Base-by-base conservation (phyloP, 2,113 vertebrate genomes). In the Pituophis catenifer region DNA sequence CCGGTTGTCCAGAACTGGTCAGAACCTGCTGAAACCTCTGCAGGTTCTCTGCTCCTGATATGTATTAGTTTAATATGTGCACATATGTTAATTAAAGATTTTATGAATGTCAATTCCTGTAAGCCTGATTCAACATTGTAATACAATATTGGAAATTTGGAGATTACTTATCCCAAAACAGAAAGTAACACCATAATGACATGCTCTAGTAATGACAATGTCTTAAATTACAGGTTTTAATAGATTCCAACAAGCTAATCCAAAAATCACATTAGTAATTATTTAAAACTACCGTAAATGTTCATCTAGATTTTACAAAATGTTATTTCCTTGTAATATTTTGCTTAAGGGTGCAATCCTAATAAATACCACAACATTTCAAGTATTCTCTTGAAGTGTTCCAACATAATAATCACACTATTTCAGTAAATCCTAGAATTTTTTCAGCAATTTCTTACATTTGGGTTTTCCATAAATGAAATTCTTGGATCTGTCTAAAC, bases 401-500 rank as follows among this genome's bases (percentile, higher is more conserved):
- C 48, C 13, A 33, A 91, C 58, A 50, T 59, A 26, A 21, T n/a
- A 55, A 65, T 58, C 85, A 29, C 17, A 57, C 21, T 55, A 53
- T 89, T 85, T 86, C 23, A 58, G 65, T 26, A 53, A 11, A 29
- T 1, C 44, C 58, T 59, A 62, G 11, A 26, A 7, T 70, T 65
- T 26, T 50, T 19, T 48, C 52, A 70, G 17, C 17, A 48, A 81
- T 89, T 89, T 92, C 65, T 50, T 23, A 65, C 44, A 88, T 57
- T 54, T 19, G n/a, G 44, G 3, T 10, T 90, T 90, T 24, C 5
- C 44, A 44, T 33, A 38, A 57, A 86, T 50, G 12, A 0, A 0
- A 24, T 11, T 13, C 24, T 90, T 0, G 0, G 21, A 48, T 89
- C 29, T 89, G 17, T 81, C 75, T 44, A 81, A 89, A 48, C 11